These are phyloP conservation scores for Adelosebastes latens DNA, from an alignment of 2,797 vertebrate species.

Conservation along the genomic window DNA sequence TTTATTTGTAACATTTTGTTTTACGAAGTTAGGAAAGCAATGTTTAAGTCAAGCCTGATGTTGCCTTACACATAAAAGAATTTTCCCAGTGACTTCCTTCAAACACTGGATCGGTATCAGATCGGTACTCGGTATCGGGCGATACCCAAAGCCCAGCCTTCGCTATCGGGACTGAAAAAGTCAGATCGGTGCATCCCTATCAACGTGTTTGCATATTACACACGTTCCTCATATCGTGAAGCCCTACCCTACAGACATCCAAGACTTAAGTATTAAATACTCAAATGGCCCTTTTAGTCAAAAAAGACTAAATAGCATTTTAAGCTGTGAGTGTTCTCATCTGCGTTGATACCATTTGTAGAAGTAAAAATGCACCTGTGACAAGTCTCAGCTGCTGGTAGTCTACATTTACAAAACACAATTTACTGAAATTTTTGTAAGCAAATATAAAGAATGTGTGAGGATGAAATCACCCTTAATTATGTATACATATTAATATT, in stretches of 20 bases:
- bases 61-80: too few species aligned
- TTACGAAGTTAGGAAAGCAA: too few species aligned
- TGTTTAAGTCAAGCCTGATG: too few species aligned
- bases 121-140: rapidly evolving
- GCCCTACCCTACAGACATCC: neutral
- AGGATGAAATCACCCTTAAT: too few species aligned
- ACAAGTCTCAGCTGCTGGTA: too few species aligned
- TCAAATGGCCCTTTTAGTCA: neutral
- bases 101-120: too few species aligned
- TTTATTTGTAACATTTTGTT: too few species aligned
- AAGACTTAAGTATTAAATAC: rapidly evolving
- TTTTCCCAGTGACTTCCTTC: rapidly evolving
- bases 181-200: rapidly evolving
- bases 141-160: rapidly evolving
- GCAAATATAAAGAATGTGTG: too few species aligned
- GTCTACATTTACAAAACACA: too few species aligned
- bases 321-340: neutral
- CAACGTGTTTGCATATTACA: too few species aligned
- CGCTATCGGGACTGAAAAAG: rapidly evolving
- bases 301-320: neutral
- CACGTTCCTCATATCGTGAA: too few species aligned
- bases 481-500: rapidly evolving
- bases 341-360: neutral
- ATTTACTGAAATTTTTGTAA: too few species aligned
- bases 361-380: rapidly evolving